phyloP scores from a whole-genome alignment of 2,888 invertebrate species.

The Melinaea menophilus region DNA sequence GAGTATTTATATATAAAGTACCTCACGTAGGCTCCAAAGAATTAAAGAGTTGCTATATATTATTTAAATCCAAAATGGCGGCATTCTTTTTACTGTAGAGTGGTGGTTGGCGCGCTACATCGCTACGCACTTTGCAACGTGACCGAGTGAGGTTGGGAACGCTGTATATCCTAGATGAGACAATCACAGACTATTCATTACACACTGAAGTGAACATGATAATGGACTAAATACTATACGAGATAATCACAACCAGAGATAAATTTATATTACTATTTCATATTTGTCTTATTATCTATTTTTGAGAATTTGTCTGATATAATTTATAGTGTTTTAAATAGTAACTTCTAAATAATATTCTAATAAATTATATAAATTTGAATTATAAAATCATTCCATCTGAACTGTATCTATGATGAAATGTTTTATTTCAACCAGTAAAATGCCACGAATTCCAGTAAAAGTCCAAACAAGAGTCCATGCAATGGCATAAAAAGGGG shows the following conservation, averaged over 20 bases:
- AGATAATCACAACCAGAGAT: conserved; percentile 18
- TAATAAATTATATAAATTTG: no score
- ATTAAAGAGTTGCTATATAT: conserved; percentile 69
- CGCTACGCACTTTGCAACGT: conserved; percentile 74
- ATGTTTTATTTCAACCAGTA: conserved; percentile 71
- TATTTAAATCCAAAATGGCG: conserved; percentile 68
- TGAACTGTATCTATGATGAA: conserved; percentile 35
- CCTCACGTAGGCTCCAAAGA: conserved; percentile 32
- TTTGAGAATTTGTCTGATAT: background rate
- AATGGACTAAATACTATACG: conserved; percentile 27
- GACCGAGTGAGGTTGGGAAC: conserved; percentile 60
- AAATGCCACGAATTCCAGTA: no score
- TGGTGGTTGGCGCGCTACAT: conserved; percentile 71
- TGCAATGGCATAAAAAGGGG: no score
- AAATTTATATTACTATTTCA: background rate
- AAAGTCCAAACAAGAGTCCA: no score
- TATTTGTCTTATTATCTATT: no score
- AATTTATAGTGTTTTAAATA: no score
- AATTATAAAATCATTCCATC: conserved; percentile 24
- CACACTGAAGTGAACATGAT: conserved; percentile 22
- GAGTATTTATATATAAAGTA: background rate
- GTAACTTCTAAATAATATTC: no score
- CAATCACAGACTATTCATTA: conserved; percentile 29
- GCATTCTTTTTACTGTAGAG: conserved; percentile 67
- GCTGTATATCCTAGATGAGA: conserved; percentile 52